Base-by-base conservation (phyloP, 2,888 invertebrate genomes). In the Acleris holmiana region DNA sequence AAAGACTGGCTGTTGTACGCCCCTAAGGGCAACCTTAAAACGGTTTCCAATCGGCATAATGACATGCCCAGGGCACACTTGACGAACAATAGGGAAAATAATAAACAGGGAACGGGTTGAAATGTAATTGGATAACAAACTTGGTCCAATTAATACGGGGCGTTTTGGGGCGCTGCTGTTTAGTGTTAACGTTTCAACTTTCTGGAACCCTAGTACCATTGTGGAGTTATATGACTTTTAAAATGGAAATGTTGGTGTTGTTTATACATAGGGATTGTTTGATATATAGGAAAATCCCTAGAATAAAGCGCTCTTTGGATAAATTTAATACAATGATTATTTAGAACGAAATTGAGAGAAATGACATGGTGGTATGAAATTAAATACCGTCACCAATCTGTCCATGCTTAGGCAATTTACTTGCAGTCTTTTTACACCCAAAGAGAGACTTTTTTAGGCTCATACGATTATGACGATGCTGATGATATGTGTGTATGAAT, bases 101-200 rank as follows among this genome's bases (percentile, higher is more conserved):
- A 62, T 57, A 62, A 62, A 62, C 56, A 57, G 50, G 29, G 35
- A 35, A 62, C 21, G 62, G 50, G 35, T 44, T 51, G 62, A 57
- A 57, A 25, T 46, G 46, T 62, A 62, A 62, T 57, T 57, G 62
- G 53, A 57, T 56, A 51, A 56, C 61, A 55, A 61, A 62, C 61
- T 62, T n/a, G 35, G 62, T 46, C 29, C 62, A 56, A 62, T 62
- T 62, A 57, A 51, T 51, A 29, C 13, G 15, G 35, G 35, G 35
- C 13, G 35, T 35, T 35, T 35, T 13, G 35, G 13, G 41, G 50
- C 21, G 46, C 49, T 23, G 47, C 46, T 53, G 50, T 53, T 23
- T 13, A 35, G 54, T 15, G 49, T 50, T 50, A 46, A 62, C 19
- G 44, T 44, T 8, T 49, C 47, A 48, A n/a, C 25, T 61, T 49